Evolutionary conservation across 1,140 invertebrate genomes (phyloP), one percentile per base, ranked within the genome.

Genomic region (Aphidius gifuensis): DNA sequence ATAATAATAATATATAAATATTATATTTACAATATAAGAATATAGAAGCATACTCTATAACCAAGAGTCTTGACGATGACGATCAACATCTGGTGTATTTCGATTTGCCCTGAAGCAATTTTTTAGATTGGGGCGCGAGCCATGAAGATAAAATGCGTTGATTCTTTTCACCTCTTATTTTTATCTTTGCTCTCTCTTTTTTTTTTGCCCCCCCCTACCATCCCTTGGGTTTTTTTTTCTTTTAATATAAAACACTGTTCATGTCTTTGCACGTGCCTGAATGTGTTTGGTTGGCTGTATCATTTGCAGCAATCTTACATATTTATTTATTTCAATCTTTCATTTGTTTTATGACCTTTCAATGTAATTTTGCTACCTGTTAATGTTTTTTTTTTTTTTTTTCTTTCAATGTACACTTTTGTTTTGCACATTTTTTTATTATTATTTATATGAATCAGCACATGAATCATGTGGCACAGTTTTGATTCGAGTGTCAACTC

Each of bases 141-240:
- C 53, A 47, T 58, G 48, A 63, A 61, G 65, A 61, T 60, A 59
- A 59, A 61, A 59, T 53, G 51, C 58, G 60, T 58, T 60, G 58
- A 61, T 65, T 61, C 57, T 59, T 60, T 46, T 53, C 57, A 56
- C 21, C 53, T 53, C 54, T 50, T n/a, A 2, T 38, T 44, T 21
- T 39, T 49, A 54, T 66, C 58, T 48, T 45, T 46, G 59, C 39
- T 49, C 5, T 58, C 21, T 42, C 44, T 44, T 57, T 48, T 59
- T 64, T 47, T 48, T 59, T 62, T 9, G n/a, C n/a, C 0, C 16
- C 16, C 23, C 23, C 23, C 23, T 32, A 32, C 2, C 4, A 32
- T 4, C 23, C 4, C 23, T 32, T 32, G 23, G 1, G 23, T 32
- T 32, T 32, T 32, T 32, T 32, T 32, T 32, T 32, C 4, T 32